Evolutionary conservation across 2,888 invertebrate genomes (phyloP).

Genomic region (Cosmorhoe ocellata): DNA sequence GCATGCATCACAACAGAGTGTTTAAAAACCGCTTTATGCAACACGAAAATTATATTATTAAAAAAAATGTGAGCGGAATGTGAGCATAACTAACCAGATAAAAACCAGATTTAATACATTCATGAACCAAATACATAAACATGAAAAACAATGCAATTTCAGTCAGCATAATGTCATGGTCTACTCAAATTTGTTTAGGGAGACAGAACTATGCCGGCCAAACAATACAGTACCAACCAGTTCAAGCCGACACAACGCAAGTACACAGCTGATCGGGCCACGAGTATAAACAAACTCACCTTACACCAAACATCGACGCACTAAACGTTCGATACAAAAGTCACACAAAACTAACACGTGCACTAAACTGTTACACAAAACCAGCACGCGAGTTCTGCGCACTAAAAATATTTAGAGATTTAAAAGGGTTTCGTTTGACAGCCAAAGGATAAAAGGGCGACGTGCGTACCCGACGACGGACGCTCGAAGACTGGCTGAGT

Average conservation of each 20-base stretch:
- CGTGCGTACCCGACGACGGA: slow-evolving; percentile 62
- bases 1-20: too few species aligned
- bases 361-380: slow-evolving; percentile 27
- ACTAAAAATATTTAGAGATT: slow-evolving; percentile 69
- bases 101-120: slow-evolving; percentile 1
- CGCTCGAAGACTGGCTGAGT: slow-evolving; percentile 59
- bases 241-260: slow-evolving; percentile 5
- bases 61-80: too few species aligned
- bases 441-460: slow-evolving; percentile 56
- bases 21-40: too few species aligned
- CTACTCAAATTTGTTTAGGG: slow-evolving; percentile 16
- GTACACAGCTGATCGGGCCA: slow-evolving; percentile 59
- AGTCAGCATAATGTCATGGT: slow-evolving; percentile 2
- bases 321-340: slow-evolving; percentile 49
- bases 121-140: slow-evolving; percentile 13
- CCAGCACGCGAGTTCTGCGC: slow-evolving; percentile 61
- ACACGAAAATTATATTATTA: too few species aligned
- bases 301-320: slow-evolving; percentile 52
- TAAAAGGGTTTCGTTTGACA: slow-evolving; percentile 56
- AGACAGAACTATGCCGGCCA: slow-evolving; percentile 15
- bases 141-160: neutral
- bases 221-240: slow-evolving; percentile 19
- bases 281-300: slow-evolving; percentile 66
- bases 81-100: too few species aligned
- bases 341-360: slow-evolving; percentile 40